Conservation (phyloP, 2,113 vertebrate genomes). For the Pseudonaja textilis region DNA sequence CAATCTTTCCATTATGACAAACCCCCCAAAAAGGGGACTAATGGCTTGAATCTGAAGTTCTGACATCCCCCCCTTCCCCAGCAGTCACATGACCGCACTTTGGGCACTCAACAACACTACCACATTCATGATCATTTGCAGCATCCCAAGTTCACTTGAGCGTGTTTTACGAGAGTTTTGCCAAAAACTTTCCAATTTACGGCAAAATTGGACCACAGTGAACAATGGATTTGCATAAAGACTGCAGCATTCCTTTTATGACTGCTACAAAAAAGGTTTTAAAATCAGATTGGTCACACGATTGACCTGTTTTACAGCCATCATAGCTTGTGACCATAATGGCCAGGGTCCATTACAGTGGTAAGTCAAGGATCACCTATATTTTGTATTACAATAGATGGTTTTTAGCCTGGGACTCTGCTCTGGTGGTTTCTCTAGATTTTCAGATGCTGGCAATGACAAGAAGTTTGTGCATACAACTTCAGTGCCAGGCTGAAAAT, state of each 20-base stretch:
- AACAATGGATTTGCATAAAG: neutral
- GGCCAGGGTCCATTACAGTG: neutral
- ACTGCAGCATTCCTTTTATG: neutral
- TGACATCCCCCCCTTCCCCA: neutral
- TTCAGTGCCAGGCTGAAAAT: neutral
- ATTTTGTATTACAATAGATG: neutral
- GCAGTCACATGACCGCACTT: neutral
- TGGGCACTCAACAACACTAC: neutral
- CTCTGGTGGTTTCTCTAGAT: neutral
- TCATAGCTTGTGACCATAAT: neutral
- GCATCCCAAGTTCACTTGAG: neutral
- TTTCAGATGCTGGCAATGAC: neutral
- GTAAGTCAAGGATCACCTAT: neutral
- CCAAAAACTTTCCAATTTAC: neutral
- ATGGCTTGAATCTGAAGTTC: neutral
- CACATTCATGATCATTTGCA: neutral
- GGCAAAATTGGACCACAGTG: neutral
- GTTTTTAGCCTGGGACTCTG: neutral
- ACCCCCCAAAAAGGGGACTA: neutral
- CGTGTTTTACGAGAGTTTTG: neutral
- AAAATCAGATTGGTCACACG: neutral
- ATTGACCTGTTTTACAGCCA: neutral
- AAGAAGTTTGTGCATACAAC: neutral
- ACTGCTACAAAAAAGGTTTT: neutral
- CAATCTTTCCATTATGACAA: neutral